Evolutionary conservation across 2,113 vertebrate genomes (phyloP).

Genomic region (Cranoglanis bouderius): DNA sequence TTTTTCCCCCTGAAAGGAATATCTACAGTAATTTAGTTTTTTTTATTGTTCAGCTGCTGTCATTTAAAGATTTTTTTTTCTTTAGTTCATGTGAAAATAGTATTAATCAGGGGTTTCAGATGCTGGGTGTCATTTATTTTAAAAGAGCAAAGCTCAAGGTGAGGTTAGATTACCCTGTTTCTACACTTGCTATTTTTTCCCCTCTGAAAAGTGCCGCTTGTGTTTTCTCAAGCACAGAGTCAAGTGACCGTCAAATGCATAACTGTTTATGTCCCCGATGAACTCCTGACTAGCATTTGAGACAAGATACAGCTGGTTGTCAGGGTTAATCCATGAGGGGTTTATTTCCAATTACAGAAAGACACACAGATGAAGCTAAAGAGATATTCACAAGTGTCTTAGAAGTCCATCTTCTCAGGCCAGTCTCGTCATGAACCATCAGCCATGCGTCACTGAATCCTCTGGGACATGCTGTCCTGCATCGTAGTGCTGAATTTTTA

Average conservation of each 20-base stretch:
- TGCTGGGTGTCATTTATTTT: conserved; percentile 27
- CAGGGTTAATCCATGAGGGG: background rate
- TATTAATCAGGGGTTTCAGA: conserved; percentile 45
- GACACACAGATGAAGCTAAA: background rate
- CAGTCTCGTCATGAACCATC: background rate
- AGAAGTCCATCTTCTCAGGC: background rate
- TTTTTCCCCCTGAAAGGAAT: background rate
- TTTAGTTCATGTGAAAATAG: conserved; percentile 19
- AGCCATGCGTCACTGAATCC: background rate
- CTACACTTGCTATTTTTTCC: background rate
- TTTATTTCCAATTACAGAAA: background rate
- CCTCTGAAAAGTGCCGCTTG: conserved; percentile 52
- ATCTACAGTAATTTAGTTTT: conserved; percentile 10
- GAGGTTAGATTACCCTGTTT: background rate
- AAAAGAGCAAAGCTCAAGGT: conserved; percentile 14
- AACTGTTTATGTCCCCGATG: background rate
- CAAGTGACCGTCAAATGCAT: conserved; percentile 61
- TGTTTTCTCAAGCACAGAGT: conserved; percentile 30
- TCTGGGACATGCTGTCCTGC: conserved; percentile 5
- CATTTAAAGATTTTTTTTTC: background rate
- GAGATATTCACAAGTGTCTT: background rate
- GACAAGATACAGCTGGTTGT: background rate
- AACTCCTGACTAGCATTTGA: conserved; percentile 22
- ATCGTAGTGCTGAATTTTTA: background rate
- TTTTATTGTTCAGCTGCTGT: background rate